A percentile compares a stretch with the other conserved stretches of the same genome.
Conservation (phyloP, 1,140 invertebrate species). For the Drosophila trapezifrons region DNA sequence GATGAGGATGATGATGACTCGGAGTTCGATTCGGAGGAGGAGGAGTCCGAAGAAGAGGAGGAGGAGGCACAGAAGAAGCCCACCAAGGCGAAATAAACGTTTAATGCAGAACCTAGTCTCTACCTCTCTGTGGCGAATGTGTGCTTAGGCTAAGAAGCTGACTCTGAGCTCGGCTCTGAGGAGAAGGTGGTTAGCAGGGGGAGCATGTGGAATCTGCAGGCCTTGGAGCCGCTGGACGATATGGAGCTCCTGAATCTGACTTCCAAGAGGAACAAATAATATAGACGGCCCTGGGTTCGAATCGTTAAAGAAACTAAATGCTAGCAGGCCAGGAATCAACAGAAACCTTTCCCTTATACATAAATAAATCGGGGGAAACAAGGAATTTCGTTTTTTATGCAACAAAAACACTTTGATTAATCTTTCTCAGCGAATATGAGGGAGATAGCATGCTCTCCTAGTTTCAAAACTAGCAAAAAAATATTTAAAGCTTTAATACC, state of each 20-base stretch:
- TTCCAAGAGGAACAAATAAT: too few relatives aligned
- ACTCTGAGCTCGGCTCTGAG: not conserved
- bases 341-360: not conserved
- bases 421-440: not conserved
- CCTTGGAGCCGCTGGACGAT: too few relatives aligned
- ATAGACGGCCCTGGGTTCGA: too few relatives aligned
- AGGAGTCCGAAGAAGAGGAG: conserved; percentile 34
- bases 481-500: not conserved
- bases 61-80: conserved; percentile 15
- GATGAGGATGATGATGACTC: conserved; percentile 45
- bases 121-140: not conserved
- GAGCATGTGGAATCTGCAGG: rapidly evolving
- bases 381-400: not conserved
- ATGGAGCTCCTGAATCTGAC: too few relatives aligned
- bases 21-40: conserved; percentile 54
- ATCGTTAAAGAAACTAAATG: not conserved
- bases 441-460: not conserved
- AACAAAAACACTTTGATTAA: too few relatives aligned
- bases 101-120: not conserved
- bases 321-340: not conserved
- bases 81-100: conserved; percentile 38
- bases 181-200: not conserved
- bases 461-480: not conserved
- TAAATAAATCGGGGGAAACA: not conserved
- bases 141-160: not conserved